Conservation (phyloP, 2,797 vertebrate species). For the Helicolenus hilgendorfi region DNA sequence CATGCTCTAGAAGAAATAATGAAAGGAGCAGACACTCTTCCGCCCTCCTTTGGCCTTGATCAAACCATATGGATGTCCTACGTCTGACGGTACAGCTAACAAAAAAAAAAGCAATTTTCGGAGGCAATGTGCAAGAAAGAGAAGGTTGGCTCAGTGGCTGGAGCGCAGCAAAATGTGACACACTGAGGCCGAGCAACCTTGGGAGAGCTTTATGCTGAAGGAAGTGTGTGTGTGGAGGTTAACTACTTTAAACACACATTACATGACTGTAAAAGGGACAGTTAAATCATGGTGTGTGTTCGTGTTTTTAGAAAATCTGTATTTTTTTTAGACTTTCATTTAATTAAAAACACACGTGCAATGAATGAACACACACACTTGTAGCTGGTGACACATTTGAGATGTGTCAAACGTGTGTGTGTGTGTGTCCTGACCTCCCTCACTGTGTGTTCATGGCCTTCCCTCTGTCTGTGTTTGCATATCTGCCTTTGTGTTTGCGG, state of each 20-base stretch:
- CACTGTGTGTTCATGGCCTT: not conserved
- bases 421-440: not conserved
- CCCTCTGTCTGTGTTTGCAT: not conserved
- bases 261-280: not conserved
- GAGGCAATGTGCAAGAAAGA: slow-evolving; percentile 58
- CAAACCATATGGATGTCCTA: slow-evolving; percentile 2
- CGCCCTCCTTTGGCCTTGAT: slow-evolving; percentile 26
- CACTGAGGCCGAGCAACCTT: slow-evolving; percentile 39
- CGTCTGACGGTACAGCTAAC: not conserved
- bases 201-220: slow-evolving; percentile 6
- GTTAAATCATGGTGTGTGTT: not conserved
- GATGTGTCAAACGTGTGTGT: not conserved
- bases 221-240: not conserved
- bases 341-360: not conserved
- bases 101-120: slow-evolving; percentile 67
- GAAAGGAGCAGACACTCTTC: not conserved
- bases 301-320: not conserved
- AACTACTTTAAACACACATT: not conserved
- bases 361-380: not conserved
- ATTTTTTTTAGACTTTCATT: not conserved
- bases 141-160: not conserved
- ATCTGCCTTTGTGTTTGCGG: not conserved
- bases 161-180: slow-evolving; percentile 9
- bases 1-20: not conserved
- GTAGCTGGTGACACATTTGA: not conserved